Evolutionary conservation across 2,113 vertebrate genomes (phyloP).

Genomic region (Lepisosteus osseus): DNA sequence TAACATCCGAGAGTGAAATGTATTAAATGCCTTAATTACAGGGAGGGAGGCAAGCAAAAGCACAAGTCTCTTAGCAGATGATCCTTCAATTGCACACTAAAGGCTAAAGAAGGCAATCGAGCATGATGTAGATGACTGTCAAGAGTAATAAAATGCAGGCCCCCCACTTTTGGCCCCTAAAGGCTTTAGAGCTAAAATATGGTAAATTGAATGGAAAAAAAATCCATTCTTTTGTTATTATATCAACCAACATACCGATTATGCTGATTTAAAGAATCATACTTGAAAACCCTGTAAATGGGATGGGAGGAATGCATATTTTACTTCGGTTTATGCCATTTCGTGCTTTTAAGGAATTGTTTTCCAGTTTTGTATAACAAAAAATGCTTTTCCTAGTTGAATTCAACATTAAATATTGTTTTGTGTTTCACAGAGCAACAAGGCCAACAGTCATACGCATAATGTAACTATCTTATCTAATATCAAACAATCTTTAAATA

Average conservation of each 20-base stretch:
- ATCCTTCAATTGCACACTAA: conserved; percentile 69
- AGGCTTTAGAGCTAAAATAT: conserved; percentile 56
- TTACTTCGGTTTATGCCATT: conserved; percentile 31
- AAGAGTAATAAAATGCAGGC: conserved; percentile 63
- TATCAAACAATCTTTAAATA: no score
- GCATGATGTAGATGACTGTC: conserved; percentile 65
- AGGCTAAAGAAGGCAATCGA: conserved; percentile 66
- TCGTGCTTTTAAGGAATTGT: conserved; percentile 37
- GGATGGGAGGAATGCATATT: conserved; percentile 39
- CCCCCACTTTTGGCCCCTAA: conserved; percentile 55
- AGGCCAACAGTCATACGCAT: no score
- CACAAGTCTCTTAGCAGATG: conserved; percentile 58
- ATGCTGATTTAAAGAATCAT: conserved; percentile 31
- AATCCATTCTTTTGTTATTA: conserved; percentile 44
- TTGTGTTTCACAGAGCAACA: no score
- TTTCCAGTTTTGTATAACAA: conserved; percentile 36
- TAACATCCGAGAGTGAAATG: conserved; percentile 52
- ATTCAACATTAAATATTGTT: conserved; percentile 6
- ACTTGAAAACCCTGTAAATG: conserved; percentile 43
- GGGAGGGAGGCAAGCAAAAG: conserved; percentile 55
- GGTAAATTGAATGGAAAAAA: conserved; percentile 63
- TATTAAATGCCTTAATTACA: conserved; percentile 68
- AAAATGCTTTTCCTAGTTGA: conserved; percentile 20
- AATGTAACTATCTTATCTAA: no score
- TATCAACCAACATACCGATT: conserved; percentile 48